Evolutionary conservation across 2,113 vertebrate species (phyloP).

Genomic region (Chloroceryle aenea): DNA sequence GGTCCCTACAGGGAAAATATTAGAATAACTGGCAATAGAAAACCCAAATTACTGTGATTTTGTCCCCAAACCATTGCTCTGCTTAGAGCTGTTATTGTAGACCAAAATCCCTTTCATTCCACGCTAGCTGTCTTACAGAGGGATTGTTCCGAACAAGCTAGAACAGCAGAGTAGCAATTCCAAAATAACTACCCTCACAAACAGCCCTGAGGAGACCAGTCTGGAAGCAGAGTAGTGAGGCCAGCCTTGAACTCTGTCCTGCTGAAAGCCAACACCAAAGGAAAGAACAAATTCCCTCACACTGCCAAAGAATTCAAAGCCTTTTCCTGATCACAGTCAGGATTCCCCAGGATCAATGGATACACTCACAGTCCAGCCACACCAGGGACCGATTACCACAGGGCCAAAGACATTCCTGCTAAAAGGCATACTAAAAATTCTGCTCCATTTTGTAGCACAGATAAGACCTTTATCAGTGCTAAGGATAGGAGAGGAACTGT

Average conservation of each 20-base stretch:
- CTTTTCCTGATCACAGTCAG: constrained; percentile 53
- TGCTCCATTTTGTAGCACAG: neutral
- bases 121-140: neutral
- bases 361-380: constrained; percentile 11
- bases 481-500: neutral
- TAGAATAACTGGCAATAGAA: constrained; percentile 32
- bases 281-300: constrained; percentile 20
- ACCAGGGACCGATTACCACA: neutral
- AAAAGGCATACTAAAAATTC: constrained; percentile 15
- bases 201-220: constrained; percentile 38
- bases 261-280: constrained; percentile 43
- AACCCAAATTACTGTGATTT: constrained; percentile 47
- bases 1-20: constrained; percentile 3
- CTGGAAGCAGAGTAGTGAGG: constrained; percentile 27
- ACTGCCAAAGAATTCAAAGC: constrained; percentile 52
- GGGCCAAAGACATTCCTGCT: constrained; percentile 9
- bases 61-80: constrained; percentile 23
- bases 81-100: neutral
- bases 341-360: constrained; percentile 57
- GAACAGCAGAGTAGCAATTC: constrained; percentile 56
- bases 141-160: constrained; percentile 24
- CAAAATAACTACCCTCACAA: constrained; percentile 50
- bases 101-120: constrained; percentile 18
- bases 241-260: constrained; percentile 53
- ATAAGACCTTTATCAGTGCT: neutral